A percentile compares a stretch with the other conserved stretches of the same genome.
Evolutionary conservation across 2,888 invertebrate species (phyloP).

Genomic region (Drosophila anomalata): DNA sequence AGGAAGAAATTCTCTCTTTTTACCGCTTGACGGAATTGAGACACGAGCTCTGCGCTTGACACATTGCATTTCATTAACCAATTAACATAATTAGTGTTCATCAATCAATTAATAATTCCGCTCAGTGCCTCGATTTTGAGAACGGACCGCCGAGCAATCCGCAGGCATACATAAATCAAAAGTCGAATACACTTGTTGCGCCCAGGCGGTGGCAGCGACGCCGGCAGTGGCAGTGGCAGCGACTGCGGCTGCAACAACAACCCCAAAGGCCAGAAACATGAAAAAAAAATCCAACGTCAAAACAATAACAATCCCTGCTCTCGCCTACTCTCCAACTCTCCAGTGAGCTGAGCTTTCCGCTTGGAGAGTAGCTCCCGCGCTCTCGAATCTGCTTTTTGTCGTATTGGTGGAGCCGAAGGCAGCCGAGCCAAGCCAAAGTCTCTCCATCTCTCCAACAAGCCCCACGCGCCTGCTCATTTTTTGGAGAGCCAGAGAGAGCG

Average conservation of each 20-base stretch:
- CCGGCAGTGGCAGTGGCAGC: slow-evolving; percentile 25
- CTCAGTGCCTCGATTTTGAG: slow-evolving; percentile 33
- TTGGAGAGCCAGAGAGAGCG: slow-evolving; percentile 51
- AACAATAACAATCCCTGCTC: slow-evolving; percentile 50
- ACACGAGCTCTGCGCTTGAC: slow-evolving; percentile 56
- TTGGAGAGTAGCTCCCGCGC: slow-evolving; percentile 54
- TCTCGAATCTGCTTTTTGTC: neutral
- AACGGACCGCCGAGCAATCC: slow-evolving; percentile 41
- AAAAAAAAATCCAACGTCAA: slow-evolving; percentile 33
- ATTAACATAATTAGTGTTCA: slow-evolving; percentile 78
- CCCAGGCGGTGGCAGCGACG: slow-evolving; percentile 46
- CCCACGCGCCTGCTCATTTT: slow-evolving; percentile 67
- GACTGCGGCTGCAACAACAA: slow-evolving; percentile 53
- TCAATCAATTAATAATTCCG: slow-evolving; percentile 75
- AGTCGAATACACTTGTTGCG: slow-evolving; percentile 75
- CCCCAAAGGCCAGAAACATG: slow-evolving; percentile 43
- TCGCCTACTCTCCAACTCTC: slow-evolving; percentile 59
- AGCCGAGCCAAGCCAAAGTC: neutral
- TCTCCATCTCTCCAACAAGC: slow-evolving; percentile 27
- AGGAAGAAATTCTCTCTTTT: slow-evolving; percentile 19
- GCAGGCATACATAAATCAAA: slow-evolving; percentile 77
- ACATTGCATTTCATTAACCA: slow-evolving; percentile 76
- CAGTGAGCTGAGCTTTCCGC: slow-evolving; percentile 68
- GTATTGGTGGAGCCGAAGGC: neutral
- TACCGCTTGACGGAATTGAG: slow-evolving; percentile 40